Percentiles rank a stretch among this genome's conserved stretches.
These are phyloP conservation scores for Hypomesus transpacificus DNA, from an alignment of 2,113 vertebrate genomes.

Conservation along the genomic window DNA sequence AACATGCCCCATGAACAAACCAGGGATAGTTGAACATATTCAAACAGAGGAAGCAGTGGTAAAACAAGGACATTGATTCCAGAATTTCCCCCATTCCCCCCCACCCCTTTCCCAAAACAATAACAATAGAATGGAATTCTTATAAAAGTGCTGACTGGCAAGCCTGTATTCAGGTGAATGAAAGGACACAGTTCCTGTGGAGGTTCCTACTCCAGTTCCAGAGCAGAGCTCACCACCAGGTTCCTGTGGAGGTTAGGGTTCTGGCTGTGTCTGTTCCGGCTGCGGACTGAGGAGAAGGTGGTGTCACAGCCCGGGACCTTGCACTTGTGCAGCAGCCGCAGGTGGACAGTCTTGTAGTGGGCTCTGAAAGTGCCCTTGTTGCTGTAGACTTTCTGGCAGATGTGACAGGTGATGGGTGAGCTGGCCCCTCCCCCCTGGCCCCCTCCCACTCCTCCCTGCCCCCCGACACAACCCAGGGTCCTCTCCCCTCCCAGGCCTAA, in stretches of 20 bases:
- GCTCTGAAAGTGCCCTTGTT: constrained; percentile 96
- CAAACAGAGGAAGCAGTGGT: neutral
- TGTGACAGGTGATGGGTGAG: constrained; percentile 87
- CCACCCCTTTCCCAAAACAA: neutral
- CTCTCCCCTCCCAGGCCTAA: constrained; percentile 66
- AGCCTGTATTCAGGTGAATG: constrained; percentile 36
- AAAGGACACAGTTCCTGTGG: constrained; percentile 12
- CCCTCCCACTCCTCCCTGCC: constrained; percentile 53
- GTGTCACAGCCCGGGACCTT: constrained; percentile 91
- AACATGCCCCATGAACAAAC: too few species aligned
- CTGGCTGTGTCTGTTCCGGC: constrained; percentile 95
- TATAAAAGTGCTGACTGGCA: constrained; percentile 55
- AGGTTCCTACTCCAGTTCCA: constrained; percentile 57
- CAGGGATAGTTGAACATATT: too few species aligned
- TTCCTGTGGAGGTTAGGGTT: constrained; percentile 96
- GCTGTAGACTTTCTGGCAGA: constrained; percentile 95
- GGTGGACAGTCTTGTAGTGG: constrained; percentile 97
- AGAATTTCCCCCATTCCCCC: neutral
- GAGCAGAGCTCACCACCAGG: constrained; percentile 56
- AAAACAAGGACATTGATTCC: too few species aligned
- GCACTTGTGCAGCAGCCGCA: constrained; percentile 92
- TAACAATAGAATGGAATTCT: constrained; percentile 12
- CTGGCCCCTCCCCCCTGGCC: constrained; percentile 62
- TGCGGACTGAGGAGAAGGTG: constrained; percentile 93
- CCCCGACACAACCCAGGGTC: constrained; percentile 65